Evolutionary conservation across 2,888 invertebrate species (phyloP).

Genomic region (Nowickia ferox): DNA sequence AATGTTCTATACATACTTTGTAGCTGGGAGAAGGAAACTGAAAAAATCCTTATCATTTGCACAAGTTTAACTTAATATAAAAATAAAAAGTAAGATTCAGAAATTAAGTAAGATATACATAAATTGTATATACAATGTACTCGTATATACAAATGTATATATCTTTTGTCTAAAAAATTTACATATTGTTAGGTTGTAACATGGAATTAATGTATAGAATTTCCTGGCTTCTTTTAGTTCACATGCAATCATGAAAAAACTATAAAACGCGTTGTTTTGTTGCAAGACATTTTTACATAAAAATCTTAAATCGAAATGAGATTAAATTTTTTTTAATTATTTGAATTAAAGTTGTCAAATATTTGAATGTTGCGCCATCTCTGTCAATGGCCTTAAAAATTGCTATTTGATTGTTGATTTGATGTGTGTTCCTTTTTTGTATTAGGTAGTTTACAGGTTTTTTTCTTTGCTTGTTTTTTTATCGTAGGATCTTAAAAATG

Average conservation of each 20-base stretch:
- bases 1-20: neutral
- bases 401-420: conserved; percentile 33
- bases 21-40: neutral
- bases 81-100: too few relatives aligned
- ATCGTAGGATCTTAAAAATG: conserved; percentile 63
- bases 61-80: too few relatives aligned
- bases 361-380: conserved; percentile 33
- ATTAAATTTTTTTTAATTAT: conserved; percentile 1
- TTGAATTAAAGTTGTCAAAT: neutral
- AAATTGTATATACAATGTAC: too few relatives aligned
- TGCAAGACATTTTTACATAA: neutral
- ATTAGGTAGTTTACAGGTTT: conserved; percentile 71
- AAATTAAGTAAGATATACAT: too few relatives aligned
- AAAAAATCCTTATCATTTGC: too few relatives aligned
- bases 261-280: neutral
- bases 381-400: conserved; percentile 12
- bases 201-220: too few relatives aligned
- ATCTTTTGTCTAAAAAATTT: too few relatives aligned
- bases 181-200: too few relatives aligned
- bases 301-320: neutral
- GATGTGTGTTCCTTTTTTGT: conserved; percentile 55
- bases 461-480: conserved; percentile 66
- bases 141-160: too few relatives aligned
- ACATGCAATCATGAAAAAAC: conserved; percentile 18
- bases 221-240: too few relatives aligned